Evolutionary conservation across 2,888 invertebrate species (phyloP).

Genomic region (Drosophila histrio): DNA sequence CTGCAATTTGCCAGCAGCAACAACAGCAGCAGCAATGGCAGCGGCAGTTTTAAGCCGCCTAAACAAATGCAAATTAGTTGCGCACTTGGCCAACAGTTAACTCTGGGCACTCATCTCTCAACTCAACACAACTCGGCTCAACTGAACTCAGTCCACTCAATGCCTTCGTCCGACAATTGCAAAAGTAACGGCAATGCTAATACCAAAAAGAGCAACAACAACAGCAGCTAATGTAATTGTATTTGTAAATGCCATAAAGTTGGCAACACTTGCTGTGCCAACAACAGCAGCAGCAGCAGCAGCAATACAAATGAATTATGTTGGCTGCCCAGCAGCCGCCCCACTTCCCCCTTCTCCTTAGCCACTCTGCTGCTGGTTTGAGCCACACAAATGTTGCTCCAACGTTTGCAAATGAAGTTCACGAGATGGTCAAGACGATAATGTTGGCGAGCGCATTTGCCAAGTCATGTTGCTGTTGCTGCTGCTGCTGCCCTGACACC

Average conservation of each 20-base stretch:
- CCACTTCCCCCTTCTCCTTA: not conserved
- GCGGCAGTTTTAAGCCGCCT: conserved; percentile 34
- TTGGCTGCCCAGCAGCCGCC: conserved; percentile 53
- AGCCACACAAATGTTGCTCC: conserved; percentile 34
- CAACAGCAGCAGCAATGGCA: not conserved
- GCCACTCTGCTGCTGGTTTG: not conserved
- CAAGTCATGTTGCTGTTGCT: conserved; percentile 68
- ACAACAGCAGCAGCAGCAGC: conserved; percentile 35
- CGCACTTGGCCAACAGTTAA: conserved; percentile 73
- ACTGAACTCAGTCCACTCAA: conserved; percentile 4
- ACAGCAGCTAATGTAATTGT: conserved; percentile 69
- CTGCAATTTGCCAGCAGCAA: conserved; percentile 25
- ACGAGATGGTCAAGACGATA: conserved; percentile 80
- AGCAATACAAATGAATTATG: conserved; percentile 72
- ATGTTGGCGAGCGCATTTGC: conserved; percentile 79
- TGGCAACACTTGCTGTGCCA: conserved; percentile 79
- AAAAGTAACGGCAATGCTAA: conserved; percentile 59
- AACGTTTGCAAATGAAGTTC: conserved; percentile 79
- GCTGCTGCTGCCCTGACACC: conserved; percentile 35
- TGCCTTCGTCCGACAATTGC: conserved; percentile 39
- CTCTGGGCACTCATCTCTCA: conserved; percentile 45
- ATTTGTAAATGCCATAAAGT: conserved; percentile 80
- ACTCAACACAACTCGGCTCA: conserved; percentile 1
- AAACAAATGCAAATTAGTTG: conserved; percentile 74
- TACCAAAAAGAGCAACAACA: conserved; percentile 42